Base-by-base conservation (phyloP, 2,888 invertebrate genomes). In the Sinopyrophorus schimmeli region DNA sequence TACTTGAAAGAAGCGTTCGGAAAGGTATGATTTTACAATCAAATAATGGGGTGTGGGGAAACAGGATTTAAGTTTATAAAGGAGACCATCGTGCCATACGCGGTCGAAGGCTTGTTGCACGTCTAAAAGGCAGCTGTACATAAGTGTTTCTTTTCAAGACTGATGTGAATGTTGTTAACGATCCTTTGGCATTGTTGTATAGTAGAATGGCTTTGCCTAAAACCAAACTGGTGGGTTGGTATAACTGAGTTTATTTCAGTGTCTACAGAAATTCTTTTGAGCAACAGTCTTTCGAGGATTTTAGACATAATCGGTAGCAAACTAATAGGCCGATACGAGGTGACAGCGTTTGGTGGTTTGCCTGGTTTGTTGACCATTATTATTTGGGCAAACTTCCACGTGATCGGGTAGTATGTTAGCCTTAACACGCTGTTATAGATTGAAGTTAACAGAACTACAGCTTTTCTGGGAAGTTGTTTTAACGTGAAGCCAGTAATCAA, bases 21-120 rank as follows among this genome's bases (percentile, higher is more conserved):
- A 15, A n/a, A 40, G 28, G 20, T 40, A 28, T 14, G 28, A 28
- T 30, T 40, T 40, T 18, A 18, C 9, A 9, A 40, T 18, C 17
- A 40, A 14, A 14, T 40, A 28, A 4, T 16, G 28, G 16, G 40
- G 28, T 40, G 28, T 40, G 20, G 40, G 40, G 9, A 16, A 28
- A 9, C 15, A 20, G 6, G 6, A 42, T 42, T 42, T 32, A 12
- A 42, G 26, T 42, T 31, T 42, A 16, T 32, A 16, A 1, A 42
- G 42, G 26, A 42, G 23, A 23, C 42, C 42, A 12, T 42, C 32
- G 11, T 42, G 32, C 42, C 42, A 42, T 26, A 42, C 42, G 3
- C 15, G 39, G 17, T 27, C 39, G 18, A 39, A 39, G 3, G 23
- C 16, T 17, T 39, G 16, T 27, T 39, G 9, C 2, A 31, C 10